Conservation (phyloP, 2,797 vertebrate genomes). For the Bradypodion ventrale region DNA sequence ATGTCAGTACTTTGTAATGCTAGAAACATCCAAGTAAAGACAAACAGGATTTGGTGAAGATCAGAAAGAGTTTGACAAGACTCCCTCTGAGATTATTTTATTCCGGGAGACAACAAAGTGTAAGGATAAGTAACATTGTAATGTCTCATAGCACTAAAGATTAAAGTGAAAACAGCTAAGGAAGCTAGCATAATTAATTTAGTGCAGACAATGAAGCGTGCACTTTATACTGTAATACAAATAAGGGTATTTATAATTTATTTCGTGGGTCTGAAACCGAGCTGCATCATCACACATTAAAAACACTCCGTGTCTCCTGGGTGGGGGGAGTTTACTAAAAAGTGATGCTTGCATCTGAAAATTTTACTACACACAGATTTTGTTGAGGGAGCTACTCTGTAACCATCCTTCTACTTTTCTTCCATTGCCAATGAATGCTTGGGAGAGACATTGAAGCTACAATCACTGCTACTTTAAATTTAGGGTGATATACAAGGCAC, state of each 20-base stretch:
- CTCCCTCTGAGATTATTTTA: neutral
- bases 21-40: conserved; percentile 5
- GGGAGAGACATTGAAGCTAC: too few relatives aligned
- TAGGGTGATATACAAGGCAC: too few relatives aligned
- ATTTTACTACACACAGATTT: neutral
- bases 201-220: neutral
- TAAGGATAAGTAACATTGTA: conserved; percentile 19
- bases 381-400: neutral
- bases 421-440: neutral
- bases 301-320: neutral
- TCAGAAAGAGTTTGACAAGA: conserved; percentile 31
- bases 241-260: neutral
- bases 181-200: conserved; percentile 21
- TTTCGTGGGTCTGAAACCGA: conserved; percentile 9
- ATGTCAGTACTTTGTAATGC: neutral
- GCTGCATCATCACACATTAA: fast-evolving
- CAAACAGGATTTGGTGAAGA: conserved; percentile 14
- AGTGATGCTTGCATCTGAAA: neutral
- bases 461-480: too few relatives aligned
- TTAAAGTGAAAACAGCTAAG: conserved; percentile 32
- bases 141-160: conserved; percentile 13
- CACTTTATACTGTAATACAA: conserved; percentile 19
- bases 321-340: neutral
- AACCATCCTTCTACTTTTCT: neutral
- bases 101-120: neutral